Evolutionary conservation across 2,888 invertebrate genomes (phyloP).

Genomic region (Mythimna pallens): DNA sequence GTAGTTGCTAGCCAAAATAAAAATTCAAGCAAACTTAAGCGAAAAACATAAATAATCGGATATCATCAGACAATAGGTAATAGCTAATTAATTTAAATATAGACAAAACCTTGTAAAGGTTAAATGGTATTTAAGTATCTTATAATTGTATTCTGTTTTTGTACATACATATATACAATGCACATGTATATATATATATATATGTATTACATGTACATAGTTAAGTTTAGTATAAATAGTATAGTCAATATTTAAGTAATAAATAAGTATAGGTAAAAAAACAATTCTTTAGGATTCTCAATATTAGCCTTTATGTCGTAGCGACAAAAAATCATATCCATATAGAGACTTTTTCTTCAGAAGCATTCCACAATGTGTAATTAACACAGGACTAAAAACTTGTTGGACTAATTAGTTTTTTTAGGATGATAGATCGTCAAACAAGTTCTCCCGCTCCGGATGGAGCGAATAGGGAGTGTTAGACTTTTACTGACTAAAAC

Average conservation of each 20-base stretch:
- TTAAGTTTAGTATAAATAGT: too few species aligned
- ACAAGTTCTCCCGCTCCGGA: too few species aligned
- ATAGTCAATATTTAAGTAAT: too few species aligned
- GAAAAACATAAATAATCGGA: constrained; percentile 13
- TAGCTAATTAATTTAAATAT: constrained; percentile 15
- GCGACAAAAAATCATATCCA: neutral
- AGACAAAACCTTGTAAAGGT: neutral
- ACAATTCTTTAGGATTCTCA: neutral
- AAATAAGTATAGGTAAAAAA: neutral
- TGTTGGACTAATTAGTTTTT: too few species aligned
- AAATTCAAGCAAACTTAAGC: constrained; percentile 2
- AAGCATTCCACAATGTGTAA: neutral
- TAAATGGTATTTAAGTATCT: constrained; percentile 1
- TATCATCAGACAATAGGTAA: constrained; percentile 1
- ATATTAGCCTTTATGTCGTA: neutral
- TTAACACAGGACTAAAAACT: too few species aligned
- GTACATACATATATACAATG: too few species aligned
- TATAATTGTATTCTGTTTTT: neutral
- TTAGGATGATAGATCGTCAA: too few species aligned
- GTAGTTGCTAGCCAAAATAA: too few species aligned
- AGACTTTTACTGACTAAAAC: too few species aligned
- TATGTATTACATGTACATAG: too few species aligned
- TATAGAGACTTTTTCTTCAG: neutral
- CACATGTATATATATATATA: too few species aligned
- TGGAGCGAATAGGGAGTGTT: too few species aligned